Evolutionary conservation across 2,888 invertebrate species (phyloP), one percentile per base, ranked within the genome.

Genomic region (Candidula unifasciata): DNA sequence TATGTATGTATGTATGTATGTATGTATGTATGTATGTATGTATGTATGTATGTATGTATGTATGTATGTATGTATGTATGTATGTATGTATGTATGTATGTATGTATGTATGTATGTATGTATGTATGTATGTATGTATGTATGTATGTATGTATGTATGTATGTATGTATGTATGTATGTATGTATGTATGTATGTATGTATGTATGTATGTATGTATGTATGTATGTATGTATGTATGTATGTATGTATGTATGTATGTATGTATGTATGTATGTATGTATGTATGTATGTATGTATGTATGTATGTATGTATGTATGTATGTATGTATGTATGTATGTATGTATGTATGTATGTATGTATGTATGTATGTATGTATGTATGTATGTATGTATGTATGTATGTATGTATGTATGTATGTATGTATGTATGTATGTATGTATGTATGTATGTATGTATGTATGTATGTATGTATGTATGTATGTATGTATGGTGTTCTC

Each of bases 131-230:
- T 60, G 18, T 60, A 60, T 60, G n/a, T 60, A 6, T 60, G n/a
- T 60, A 60, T 60, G 60, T n/a, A n/a, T 60, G n/a, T 60, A 60
- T 60, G n/a, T 60, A 60, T 60, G 5, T 60, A 60, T 60, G n/a
- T 60, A 6, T 13, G 3, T 60, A 60, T 60, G n/a, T 60, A 60
- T 16, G 21, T 60, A 60, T 60, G n/a, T 60, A 3, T 60, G 18
- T 60, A 60, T 60, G n/a, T 60, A 6, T 60, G n/a, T 60, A 60
- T 60, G 60, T n/a, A n/a, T 60, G n/a, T 60, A 60, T 60, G n/a
- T 60, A 60, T 60, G 5, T 60, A 60, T 60, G n/a, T 60, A 6
- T 13, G 3, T 60, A 60, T 60, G n/a, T 60, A 60, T 16, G 21
- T 60, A 60, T 60, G n/a, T 60, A 3, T 60, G 18, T 60, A 60